Evolutionary conservation across 1,140 invertebrate species (phyloP).

Genomic region (Brachionus asplanchnoidis): DNA sequence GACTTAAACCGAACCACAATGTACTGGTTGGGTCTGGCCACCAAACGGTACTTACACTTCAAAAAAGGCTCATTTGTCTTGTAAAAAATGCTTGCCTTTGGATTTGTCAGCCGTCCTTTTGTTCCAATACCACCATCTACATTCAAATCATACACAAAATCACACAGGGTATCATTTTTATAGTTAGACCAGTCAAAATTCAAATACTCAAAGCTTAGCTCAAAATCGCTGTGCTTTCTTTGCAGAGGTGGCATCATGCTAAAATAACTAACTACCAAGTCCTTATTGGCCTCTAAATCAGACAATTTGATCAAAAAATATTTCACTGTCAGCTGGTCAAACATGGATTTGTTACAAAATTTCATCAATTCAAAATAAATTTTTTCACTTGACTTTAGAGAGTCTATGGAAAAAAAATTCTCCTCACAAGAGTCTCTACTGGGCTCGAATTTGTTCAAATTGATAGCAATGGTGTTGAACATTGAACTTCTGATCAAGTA

Average conservation of each 20-base stretch:
- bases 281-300: neutral
- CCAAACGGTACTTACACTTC: neutral
- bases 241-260: neutral
- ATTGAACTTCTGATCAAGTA: neutral
- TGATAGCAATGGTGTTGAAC: constrained; percentile 28
- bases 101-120: neutral
- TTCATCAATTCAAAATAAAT: neutral
- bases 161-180: constrained; percentile 1
- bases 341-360: neutral
- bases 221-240: constrained; percentile 2
- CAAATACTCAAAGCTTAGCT: constrained; percentile 2
- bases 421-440: neutral
- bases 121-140: neutral
- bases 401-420: constrained; percentile 4
- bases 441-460: constrained; percentile 10
- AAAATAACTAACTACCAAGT: constrained; percentile 14
- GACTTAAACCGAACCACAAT: neutral
- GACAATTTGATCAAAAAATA: constrained; percentile 12
- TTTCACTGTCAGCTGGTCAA: neutral
- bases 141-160: constrained; percentile 36
- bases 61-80: constrained; percentile 1
- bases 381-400: neutral
- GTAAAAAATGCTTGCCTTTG: constrained; percentile 37
- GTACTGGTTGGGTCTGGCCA: neutral
- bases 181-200: constrained; percentile 33